Evolutionary conservation across 2,113 vertebrate species (phyloP).

Genomic region (Forbesichthys agassizii): DNA sequence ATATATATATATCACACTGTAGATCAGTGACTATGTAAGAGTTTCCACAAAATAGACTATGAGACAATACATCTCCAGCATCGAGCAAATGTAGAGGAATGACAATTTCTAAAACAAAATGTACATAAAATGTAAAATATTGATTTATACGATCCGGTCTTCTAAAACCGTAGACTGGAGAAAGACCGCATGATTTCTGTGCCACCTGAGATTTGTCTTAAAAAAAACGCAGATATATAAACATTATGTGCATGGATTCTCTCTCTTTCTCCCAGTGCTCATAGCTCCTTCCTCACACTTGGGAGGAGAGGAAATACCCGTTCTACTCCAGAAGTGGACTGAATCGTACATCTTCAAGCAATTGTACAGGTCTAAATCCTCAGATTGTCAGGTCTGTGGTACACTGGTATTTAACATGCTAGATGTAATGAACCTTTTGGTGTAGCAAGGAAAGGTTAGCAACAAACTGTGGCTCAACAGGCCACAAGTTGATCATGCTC

Average conservation of each 20-base stretch:
- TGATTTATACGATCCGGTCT: not conserved
- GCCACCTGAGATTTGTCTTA: constrained; percentile 32
- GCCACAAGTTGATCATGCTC: constrained; percentile 42
- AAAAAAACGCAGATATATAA: constrained; percentile 36
- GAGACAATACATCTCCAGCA: not conserved
- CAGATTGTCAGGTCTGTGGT: constrained; percentile 19
- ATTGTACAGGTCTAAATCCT: constrained; percentile 42
- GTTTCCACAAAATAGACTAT: not conserved
- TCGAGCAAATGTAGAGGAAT: not conserved
- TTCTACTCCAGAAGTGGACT: constrained; percentile 26
- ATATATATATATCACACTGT: too few relatives aligned
- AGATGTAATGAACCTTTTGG: constrained; percentile 25
- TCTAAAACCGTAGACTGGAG: constrained; percentile 37
- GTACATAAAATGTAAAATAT: not conserved
- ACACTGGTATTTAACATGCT: constrained; percentile 28
- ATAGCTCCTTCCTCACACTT: constrained; percentile 29
- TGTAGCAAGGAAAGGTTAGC: constrained; percentile 23
- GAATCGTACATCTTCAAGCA: constrained; percentile 28
- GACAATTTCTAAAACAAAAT: not conserved
- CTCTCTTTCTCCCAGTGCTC: constrained; percentile 17
- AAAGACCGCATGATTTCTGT: constrained; percentile 13
- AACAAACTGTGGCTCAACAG: constrained; percentile 44
- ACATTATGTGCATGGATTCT: constrained; percentile 31
- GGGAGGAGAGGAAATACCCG: constrained; percentile 35
- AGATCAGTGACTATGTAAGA: not conserved